Evolutionary conservation across 2,888 invertebrate genomes (phyloP), one percentile per base, ranked within the genome.

Genomic region (Cryptophagus acutangulus): DNA sequence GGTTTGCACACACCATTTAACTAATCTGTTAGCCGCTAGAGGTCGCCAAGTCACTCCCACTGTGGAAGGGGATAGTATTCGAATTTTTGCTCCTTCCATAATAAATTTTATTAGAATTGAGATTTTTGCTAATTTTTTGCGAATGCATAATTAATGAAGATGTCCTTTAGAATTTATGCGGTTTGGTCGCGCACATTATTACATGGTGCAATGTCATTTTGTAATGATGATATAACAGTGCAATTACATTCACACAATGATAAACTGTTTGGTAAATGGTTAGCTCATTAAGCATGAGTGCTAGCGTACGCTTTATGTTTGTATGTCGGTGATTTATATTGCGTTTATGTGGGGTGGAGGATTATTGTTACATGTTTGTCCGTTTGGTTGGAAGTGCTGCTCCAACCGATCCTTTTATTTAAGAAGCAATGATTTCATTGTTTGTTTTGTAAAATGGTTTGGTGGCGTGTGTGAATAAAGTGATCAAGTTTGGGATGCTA

Each of bases 211-310:
- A 31, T 55, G 58, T 54, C 56, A 55, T 52, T 55, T 47, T 47
- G 47, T 58, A 60, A 59, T 56, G 60, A 58, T 58, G 57, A 59
- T 57, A 59, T 58, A 62, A 62, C 59, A 54, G 56, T 50, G 56
- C 59, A 55, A 59, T 59, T 59, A 58, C 51, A 54, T 54, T 54
- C 54, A 52, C 57, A 60, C 59, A 59, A 59, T 62, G 59, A 60
- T 57, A 59, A 62, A 61, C 62, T 59, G 59, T 62, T 60, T 31
- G 12, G 59, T 52, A 58, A 59, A 59, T 57, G 57, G 57, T 60
- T 59, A 59, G 55, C 52, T 59, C 60, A 59, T 62, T 60, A 60
- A 51, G 46, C 50, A 51, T 45, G 49, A 58, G 56, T 55, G 51
- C 39, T 24, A 49, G 54, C 49, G 53, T 49, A 54, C 51, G 55